Base-by-base conservation (phyloP, 2,113 vertebrate species). In the Rhabdomys dilectus region DNA sequence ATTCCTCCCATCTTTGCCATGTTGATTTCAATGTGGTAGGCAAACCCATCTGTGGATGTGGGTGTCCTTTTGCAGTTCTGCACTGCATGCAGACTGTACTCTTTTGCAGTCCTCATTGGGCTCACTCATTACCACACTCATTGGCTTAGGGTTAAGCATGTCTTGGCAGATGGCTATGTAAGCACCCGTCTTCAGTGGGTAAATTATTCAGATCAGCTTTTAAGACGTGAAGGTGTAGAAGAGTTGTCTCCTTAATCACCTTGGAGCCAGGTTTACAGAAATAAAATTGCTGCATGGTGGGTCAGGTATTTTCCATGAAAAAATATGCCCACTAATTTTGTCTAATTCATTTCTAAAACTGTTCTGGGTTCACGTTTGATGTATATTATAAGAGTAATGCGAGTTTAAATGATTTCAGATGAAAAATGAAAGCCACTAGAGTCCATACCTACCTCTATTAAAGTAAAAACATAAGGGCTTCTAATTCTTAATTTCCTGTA, bases 151-250 rank as follows among this genome's bases (percentile, higher is more conserved):
- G 92, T 97, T 97, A 98, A 93, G 85, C 96, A 17, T 86, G 94
- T 98, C 88, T 96, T 97, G 98, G 98, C 97, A 98, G 97, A 98
- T 98, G 97, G 98, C 96, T 97, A 84, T 66, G 94, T 86, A 96
- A 58, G 93, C 62, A 82, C 80, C 94, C 5, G 48, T 81, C 89
- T 73, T 36, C 95, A 86, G 75, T n/a, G 51, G 93, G 91, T 84
- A 88, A 97, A 97, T 97, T 96, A 98, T 98, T 98, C 94, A 98
- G 82, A 95, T 58, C 87, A 0, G 91, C 92, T 98, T 98, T 96
- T 75, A 89, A 89, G 90, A 97, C 82, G 91, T 93, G 62, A 92
- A 86, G 92, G 91, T 94, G 17, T 87, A 86, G 51, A 94, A 68
- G 51, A 31, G 56, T 93, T 92, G 93, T 86, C 91, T 88, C 56